Percentiles rank a stretch among this genome's conserved stretches.
phyloP scores from a whole-genome alignment of 1,140 invertebrate genomes.

The Plutomurus gul region DNA sequence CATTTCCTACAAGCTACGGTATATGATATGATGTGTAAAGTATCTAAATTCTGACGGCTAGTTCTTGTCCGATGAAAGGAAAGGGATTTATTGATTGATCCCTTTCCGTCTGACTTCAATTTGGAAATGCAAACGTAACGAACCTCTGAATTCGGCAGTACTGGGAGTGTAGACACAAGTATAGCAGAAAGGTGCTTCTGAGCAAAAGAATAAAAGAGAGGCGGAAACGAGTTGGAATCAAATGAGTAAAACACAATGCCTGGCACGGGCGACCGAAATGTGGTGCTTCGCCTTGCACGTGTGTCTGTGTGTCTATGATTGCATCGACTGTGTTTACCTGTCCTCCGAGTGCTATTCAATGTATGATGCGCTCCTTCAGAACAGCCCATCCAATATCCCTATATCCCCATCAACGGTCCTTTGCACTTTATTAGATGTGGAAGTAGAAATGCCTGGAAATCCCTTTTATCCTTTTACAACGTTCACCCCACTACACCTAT shows the following conservation, averaged over 20 bases:
- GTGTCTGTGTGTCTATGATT: not conserved
- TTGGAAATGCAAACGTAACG: not conserved
- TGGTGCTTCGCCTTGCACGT: not conserved
- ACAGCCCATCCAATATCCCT: too few species aligned
- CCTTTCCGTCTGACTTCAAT: not conserved
- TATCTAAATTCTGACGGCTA: too few species aligned
- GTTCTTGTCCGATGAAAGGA: too few species aligned
- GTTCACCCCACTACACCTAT: too few species aligned
- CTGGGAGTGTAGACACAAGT: not conserved
- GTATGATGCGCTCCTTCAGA: too few species aligned
- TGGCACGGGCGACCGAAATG: not conserved
- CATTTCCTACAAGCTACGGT: not conserved
- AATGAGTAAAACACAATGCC: conserved; percentile 12
- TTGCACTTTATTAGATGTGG: too few species aligned
- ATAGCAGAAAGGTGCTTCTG: too few species aligned
- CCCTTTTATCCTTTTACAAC: too few species aligned
- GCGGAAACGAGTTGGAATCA: not conserved
- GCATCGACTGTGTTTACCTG: not conserved
- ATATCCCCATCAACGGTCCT: too few species aligned
- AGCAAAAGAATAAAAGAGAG: not conserved
- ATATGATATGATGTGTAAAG: too few species aligned
- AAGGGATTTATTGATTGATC: conserved; percentile 9
- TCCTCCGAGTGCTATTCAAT: too few species aligned
- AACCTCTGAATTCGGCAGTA: not conserved
- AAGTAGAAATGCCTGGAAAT: too few species aligned